Evolutionary conservation across 2,113 vertebrate species (phyloP).

Genomic region (Leptosomus discolor): DNA sequence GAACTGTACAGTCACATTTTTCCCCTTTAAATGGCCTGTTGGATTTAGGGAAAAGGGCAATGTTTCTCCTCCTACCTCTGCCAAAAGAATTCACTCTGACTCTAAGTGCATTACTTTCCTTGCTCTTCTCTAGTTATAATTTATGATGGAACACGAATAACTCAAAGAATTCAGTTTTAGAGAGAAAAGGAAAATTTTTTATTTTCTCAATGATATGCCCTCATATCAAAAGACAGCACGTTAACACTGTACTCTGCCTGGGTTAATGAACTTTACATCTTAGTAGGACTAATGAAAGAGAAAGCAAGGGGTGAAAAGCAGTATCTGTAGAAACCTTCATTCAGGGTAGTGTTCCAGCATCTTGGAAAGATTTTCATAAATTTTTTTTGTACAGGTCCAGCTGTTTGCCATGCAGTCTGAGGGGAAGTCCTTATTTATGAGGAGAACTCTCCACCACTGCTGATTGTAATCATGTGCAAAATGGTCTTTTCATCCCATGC

Average conservation of each 20-base stretch:
- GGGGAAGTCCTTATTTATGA: background rate
- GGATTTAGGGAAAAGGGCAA: background rate
- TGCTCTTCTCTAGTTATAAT: background rate
- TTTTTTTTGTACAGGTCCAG: background rate
- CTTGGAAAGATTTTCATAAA: background rate
- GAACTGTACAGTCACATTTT: background rate
- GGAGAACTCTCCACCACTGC: background rate
- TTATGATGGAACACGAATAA: background rate
- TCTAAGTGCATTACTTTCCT: background rate
- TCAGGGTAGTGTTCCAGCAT: background rate
- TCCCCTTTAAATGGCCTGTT: background rate
- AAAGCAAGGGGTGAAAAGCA: background rate
- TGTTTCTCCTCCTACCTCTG: background rate
- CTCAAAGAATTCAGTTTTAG: background rate
- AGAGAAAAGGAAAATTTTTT: background rate
- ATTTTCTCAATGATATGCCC: background rate
- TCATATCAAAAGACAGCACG: background rate
- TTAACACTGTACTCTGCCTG: background rate
- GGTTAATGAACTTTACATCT: background rate
- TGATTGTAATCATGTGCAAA: constrained; percentile 6
- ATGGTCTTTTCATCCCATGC: constrained; percentile 15
- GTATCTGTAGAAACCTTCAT: background rate
- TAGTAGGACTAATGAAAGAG: background rate
- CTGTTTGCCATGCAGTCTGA: background rate
- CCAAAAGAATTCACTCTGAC: background rate